A percentile compares a stretch with the other conserved stretches of the same genome.
Evolutionary conservation across 1,140 invertebrate species (phyloP).

Genomic region (Aphidius ervi): DNA sequence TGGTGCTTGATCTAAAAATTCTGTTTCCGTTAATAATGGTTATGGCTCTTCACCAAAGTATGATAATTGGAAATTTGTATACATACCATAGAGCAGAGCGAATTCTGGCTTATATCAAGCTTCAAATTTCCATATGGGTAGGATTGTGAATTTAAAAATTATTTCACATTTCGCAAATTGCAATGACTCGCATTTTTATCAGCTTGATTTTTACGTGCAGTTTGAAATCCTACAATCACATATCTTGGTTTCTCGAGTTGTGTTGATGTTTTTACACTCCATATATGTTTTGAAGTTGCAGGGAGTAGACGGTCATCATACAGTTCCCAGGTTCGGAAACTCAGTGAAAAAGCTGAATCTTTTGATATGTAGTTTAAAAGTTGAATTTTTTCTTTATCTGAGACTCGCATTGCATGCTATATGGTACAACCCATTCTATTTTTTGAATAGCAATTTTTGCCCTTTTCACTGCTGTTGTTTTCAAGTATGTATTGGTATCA

Average conservation of each 20-base stretch:
- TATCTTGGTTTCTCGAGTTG: constrained; percentile 30
- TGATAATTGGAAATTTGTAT: constrained; percentile 30
- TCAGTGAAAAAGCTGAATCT: constrained; percentile 29
- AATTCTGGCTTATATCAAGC: constrained; percentile 29
- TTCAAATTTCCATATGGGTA: constrained; percentile 36
- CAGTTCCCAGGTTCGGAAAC: constrained; percentile 41
- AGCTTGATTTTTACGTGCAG: constrained; percentile 11
- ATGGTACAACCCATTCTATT: constrained; percentile 28
- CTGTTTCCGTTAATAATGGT: neutral
- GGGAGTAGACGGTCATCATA: constrained; percentile 43
- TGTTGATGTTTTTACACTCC: constrained; percentile 32
- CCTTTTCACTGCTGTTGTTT: too few species aligned
- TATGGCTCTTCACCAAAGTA: constrained; percentile 19
- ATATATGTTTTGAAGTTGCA: constrained; percentile 27
- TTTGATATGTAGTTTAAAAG: constrained; percentile 29
- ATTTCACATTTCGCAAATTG: constrained; percentile 27
- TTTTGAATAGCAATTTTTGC: constrained; percentile 25
- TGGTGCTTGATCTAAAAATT: neutral
- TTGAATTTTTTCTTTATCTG: constrained; percentile 27
- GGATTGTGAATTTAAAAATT: constrained; percentile 36
- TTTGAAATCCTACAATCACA: constrained; percentile 28
- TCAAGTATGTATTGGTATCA: constrained; percentile 30
- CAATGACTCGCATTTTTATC: constrained; percentile 19
- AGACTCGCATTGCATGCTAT: constrained; percentile 28
- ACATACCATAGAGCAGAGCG: constrained; percentile 33